These are phyloP conservation scores for Drosophila pseudoobscura DNA, from an alignment of 1,140 invertebrate species.

Conservation along the genomic window DNA sequence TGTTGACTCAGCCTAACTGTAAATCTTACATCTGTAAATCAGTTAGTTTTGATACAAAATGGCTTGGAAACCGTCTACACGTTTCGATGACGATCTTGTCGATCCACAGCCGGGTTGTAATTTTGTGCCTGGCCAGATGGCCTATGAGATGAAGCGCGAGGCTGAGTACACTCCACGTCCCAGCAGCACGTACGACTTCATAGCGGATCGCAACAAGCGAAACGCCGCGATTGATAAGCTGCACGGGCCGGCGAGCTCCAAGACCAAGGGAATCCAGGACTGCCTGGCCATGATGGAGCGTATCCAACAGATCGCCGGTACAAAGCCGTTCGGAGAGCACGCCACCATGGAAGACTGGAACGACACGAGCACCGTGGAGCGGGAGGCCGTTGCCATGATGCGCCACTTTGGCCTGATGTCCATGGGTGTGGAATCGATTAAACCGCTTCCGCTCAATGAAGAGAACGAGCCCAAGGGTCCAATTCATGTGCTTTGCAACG, in stretches of 20 bases:
- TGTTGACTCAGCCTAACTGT: conserved; percentile 7
- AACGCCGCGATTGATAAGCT: conserved; percentile 32
- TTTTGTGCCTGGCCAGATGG: conserved; percentile 52
- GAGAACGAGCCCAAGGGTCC: conserved; percentile 5
- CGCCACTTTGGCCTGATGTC: conserved; percentile 64
- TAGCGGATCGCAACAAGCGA: conserved; percentile 10
- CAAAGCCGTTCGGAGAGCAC: conserved; percentile 65
- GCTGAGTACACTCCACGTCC: conserved; percentile 45
- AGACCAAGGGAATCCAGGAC: conserved; percentile 27
- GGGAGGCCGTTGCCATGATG: conserved; percentile 71
- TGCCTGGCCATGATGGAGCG: conserved; percentile 62
- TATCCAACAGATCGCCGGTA: conserved; percentile 66
- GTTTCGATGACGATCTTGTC: conserved; percentile 73
- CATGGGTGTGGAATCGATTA: conserved; percentile 18
- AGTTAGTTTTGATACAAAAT: conserved; percentile 23
- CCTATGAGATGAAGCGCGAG: conserved; percentile 33
- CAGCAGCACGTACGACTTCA: conserved; percentile 41
- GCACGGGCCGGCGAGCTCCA: neutral
- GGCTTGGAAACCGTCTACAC: conserved; percentile 65
- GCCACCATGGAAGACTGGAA: conserved; percentile 67
- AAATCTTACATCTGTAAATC: conserved; percentile 4
- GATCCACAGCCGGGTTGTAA: conserved; percentile 54
- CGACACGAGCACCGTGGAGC: conserved; percentile 54
- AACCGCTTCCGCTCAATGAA: neutral
- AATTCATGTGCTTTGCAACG: conserved; percentile 33